These are phyloP conservation scores for human DNA, from an alignment of 2,113 vertebrate species.

Conservation along the genomic window DNA sequence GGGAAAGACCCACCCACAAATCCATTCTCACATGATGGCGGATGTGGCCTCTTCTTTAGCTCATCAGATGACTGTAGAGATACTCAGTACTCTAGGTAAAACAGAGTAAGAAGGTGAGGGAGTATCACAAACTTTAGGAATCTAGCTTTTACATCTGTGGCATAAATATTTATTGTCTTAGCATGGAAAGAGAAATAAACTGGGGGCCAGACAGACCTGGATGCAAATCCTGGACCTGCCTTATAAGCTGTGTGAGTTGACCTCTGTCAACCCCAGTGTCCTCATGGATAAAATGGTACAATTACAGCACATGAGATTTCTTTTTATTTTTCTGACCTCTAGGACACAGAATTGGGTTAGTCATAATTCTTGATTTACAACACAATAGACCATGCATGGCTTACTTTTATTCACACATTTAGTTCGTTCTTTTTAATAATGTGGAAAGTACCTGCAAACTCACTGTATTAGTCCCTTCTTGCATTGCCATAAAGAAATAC, in stretches of 20 bases:
- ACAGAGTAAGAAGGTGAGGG: not conserved
- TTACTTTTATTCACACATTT: slow-evolving; percentile 10
- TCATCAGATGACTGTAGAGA: not conserved
- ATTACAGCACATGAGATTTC: not conserved
- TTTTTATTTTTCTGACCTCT: not conserved
- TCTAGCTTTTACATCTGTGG: not conserved
- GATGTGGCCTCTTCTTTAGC: not conserved
- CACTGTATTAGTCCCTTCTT: not conserved
- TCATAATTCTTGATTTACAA: not conserved
- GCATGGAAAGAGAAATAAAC: not conserved
- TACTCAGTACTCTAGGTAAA: not conserved
- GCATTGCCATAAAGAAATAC: too few relatives aligned
- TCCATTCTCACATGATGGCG: not conserved
- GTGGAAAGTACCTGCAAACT: not conserved
- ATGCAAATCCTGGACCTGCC: not conserved
- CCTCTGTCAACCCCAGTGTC: not conserved
- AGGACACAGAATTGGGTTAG: not conserved
- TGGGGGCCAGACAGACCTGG: not conserved
- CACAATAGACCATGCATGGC: not conserved
- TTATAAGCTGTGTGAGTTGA: not conserved
- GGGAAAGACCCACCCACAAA: not conserved
- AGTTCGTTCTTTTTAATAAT: slow-evolving; percentile 28
- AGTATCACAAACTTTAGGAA: not conserved
- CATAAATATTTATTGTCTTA: not conserved
- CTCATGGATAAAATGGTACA: not conserved